Base-by-base conservation (phyloP, 2,888 invertebrate genomes). In the Cepaea hortensis region DNA sequence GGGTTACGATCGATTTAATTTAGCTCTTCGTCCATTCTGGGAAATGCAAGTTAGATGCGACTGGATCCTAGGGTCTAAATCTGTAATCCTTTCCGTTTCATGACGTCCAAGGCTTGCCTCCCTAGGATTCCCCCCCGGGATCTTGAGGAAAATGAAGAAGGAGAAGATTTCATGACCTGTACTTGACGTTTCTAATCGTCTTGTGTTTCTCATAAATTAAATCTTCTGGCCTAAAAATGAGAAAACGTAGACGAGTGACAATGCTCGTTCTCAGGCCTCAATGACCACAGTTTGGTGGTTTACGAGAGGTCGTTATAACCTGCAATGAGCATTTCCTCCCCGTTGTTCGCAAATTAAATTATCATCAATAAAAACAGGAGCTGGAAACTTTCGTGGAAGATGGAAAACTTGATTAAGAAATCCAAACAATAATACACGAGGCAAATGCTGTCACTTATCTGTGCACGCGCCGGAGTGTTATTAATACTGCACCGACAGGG, bases 321-420 rank as follows among this genome's bases (percentile, higher is more conserved):
- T 62, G 20, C 62, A 79, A 62, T 46, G 61, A 15, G 4, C 62
- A 35, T 35, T 55, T 62, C 35, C 62, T 35, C 62, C 62, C 35
- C 35, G 62, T 79, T 62, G 23, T 79, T 62, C 62, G 23, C 62
- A 55, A 77, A 77, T 77, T 77, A 77, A 77, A 77, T 55, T 77
- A 55, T n/a, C 13, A n/a, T n/a, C 23, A 7, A 7, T 5, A 6
- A 77, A 55, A 77, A 55, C 9, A 46, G 11, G 55, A n/a, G n/a
- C 7, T 7, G n/a, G 77, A 77, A 55, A 23, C 55, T 77, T n/a
- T 55, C 50, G 77, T 11, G 61, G 9, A 23, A 55, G 77, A 77
- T 77, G 77, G 77, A 61, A 77, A 20, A 77, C 75, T 77, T 77
- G 77, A 77, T 77, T 77, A 77, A 23, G 77, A 77, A n/a, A 77